Evolutionary conservation across 2,113 vertebrate genomes (phyloP).

Genomic region (Barnardius zonarius): DNA sequence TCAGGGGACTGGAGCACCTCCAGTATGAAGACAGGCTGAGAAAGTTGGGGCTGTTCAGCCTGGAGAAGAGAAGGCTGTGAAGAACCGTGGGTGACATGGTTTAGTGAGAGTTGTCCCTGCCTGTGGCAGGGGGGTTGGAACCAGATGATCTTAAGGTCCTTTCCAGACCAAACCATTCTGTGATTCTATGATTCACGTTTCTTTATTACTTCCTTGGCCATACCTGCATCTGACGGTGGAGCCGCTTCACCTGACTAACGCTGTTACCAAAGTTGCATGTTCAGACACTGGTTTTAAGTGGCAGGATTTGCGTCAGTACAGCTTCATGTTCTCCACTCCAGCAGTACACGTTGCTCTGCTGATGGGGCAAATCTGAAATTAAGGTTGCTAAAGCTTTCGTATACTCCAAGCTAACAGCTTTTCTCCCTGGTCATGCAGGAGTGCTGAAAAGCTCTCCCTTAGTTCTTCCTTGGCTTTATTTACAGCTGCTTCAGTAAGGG

Average conservation of each 20-base stretch:
- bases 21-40: accelerated
- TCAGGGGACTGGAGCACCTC: neutral
- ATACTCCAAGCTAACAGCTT: neutral
- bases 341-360: neutral
- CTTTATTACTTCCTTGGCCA: neutral
- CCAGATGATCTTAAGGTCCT: neutral
- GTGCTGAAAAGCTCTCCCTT: neutral
- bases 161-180: neutral
- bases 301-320: neutral
- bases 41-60: neutral
- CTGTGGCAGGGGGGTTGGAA: neutral
- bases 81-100: neutral
- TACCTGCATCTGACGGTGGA: neutral
- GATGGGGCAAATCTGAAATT: neutral
- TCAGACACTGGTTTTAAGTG: neutral
- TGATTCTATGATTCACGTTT: neutral
- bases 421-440: neutral
- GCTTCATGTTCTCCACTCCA: neutral
- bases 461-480: neutral
- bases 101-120: neutral
- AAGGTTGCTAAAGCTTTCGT: neutral
- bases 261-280: accelerated
- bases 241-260: accelerated
- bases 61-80: neutral
- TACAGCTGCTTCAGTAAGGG: neutral